A percentile compares a stretch with the other conserved stretches of the same genome.
These are phyloP conservation scores for Oncopeltus fasciatus DNA, from an alignment of 1,140 invertebrate genomes.

Conservation along the genomic window DNA sequence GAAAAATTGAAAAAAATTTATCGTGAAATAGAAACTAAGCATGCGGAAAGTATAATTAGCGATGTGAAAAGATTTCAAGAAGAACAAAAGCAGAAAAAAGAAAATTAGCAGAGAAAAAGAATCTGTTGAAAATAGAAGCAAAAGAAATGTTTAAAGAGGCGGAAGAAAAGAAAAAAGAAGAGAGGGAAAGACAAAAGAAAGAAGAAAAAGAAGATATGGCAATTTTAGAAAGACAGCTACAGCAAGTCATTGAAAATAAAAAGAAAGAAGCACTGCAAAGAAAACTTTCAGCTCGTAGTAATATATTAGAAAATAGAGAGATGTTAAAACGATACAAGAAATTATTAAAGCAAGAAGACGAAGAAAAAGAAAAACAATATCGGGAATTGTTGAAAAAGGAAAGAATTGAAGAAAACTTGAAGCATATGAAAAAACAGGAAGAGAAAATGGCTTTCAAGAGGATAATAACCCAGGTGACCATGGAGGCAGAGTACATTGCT, in stretches of 20 bases:
- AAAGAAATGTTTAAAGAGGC: constrained; percentile 5
- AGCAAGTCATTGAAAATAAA: constrained; percentile 16
- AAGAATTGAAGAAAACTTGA: no score
- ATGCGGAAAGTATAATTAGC: constrained; percentile 15
- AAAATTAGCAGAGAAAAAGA: constrained; percentile 12
- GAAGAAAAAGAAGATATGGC: constrained; percentile 16
- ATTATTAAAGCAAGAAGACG: no score
- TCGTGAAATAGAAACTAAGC: constrained; percentile 17
- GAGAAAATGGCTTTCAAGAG: no score
- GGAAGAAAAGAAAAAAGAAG: constrained; percentile 12
- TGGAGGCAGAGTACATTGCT: no score
- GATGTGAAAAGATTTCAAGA: constrained; percentile 19
- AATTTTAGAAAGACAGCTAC: constrained; percentile 17
- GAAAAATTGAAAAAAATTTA: constrained; percentile 21
- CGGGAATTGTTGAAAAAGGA: no score
- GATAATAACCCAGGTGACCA: no score
- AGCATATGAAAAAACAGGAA: no score
- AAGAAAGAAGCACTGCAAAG: constrained; percentile 22
- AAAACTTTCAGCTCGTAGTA: no score
- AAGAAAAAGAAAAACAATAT: no score
- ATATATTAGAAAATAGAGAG: no score
- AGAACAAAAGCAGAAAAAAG: constrained; percentile 17
- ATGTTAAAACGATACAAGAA: no score
- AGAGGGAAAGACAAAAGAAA: constrained; percentile 8
- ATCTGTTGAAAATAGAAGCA: constrained; percentile 16